Base-by-base conservation (phyloP, 2,888 invertebrate genomes). In the Cataglyphis altisquamis region DNA sequence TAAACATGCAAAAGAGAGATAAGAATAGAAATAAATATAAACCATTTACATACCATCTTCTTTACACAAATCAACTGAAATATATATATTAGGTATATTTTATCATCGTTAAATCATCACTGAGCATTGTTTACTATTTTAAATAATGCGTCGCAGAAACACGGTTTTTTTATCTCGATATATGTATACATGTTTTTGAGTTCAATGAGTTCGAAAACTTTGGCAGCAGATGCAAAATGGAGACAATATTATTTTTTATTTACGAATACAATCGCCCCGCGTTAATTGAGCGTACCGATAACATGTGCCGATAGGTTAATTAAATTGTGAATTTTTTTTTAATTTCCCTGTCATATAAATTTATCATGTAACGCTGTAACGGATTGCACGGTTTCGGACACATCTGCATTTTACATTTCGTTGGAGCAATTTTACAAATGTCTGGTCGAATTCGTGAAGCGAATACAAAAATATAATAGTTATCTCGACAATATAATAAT, bases 41-140 rank as follows among this genome's bases (percentile, higher is more conserved):
- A 92, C 90, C 90, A 92, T 93, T 89, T 93, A 93, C 93, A 93
- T 93, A 93, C 93, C 93, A 93, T 93, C 93, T 93, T 93, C 93
- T 93, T 93, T 93, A 93, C 93, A 93, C 93, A 93, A 93, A 93
- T 93, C 92, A 93, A 93, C 93, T 93, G 93, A 93, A 93, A 93
- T 93, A 93, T 91, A 93, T 91, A 36, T 66, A 89, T 52, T 52
- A 93, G 91, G 91, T 91, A 91, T 86, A 92, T 92, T 93, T 93
- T 91, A 93, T 93, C 91, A 93, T 92, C 90, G 82, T 91, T 89
- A 85, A 84, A 87, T 60, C 88, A 15, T 63, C 36, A 39, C 52
- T 55, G 75, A 75, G 67, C 70, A 60, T 84, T 83, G 68, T 84
- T 86, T 73, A 84, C 74, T 72, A 85, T 48, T 21, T 45, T 83